Evolutionary conservation across 1,140 invertebrate species (phyloP), one percentile per base, ranked within the genome.

Genomic region (Stratiolaelaps scimitus): DNA sequence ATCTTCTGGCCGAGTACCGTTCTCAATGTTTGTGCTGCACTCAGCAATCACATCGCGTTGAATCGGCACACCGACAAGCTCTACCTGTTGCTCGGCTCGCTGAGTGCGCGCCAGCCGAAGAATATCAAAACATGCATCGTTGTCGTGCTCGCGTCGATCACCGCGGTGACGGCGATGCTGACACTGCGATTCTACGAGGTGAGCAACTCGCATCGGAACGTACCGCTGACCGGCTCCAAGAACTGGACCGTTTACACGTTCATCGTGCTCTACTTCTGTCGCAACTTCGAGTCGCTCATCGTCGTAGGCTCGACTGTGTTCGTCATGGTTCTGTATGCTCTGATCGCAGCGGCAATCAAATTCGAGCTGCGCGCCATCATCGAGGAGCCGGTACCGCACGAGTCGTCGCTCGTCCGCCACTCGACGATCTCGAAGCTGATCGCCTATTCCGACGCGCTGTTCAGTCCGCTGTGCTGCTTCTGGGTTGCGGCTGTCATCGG

Each of bases 101-200:
- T 60, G 26, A 60, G 53, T 60, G 53, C 53, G 4, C 53, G 53
- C 13, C 53, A 60, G 34, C 53, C 53, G 4, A 60, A 60, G 23
- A 60, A 60, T 34, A 60, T 60, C 15, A 60, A 60, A 60, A 60
- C 23, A 29, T 60, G 53, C 10, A 60, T 60, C 26, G 53, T 60
- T 26, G 53, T 60, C 1, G 53, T 60, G 15, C 23, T 60, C 15
- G 53, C 53, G 26, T 60, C 15, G 15, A 60, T 60, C 15, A 60
- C 53, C 1, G 53, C 53, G 15, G 20, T 60, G 2, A 34, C 53
- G 26, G 53, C 53, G 15, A 60, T 60, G 53, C 15, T 23, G 20
- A 60, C 53, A 34, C 34, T 60, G 23, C 15, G 53, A 26, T 60
- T 60, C 20, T 60, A 60, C 20, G 53, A 60, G 53, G 53, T 60